These are phyloP conservation scores for Pelodiscus sinensis DNA, from an alignment of 2,113 vertebrate species.

Conservation along the genomic window DNA sequence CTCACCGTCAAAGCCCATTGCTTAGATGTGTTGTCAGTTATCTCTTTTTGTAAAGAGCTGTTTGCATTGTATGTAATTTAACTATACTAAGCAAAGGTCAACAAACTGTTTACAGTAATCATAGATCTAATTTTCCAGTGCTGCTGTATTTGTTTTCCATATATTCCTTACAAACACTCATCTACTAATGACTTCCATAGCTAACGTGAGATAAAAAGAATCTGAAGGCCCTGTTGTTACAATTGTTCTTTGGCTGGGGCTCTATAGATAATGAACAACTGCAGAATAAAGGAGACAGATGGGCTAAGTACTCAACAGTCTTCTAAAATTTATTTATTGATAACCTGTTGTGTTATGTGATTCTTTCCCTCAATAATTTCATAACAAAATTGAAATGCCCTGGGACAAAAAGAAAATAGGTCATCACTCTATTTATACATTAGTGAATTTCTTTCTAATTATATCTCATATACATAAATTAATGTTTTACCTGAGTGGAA, in stretches of 20 bases:
- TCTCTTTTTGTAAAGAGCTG: fast-evolving
- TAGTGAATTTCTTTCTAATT: too few relatives aligned
- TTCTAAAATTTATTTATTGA: neutral
- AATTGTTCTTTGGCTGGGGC: neutral
- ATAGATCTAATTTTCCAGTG: fast-evolving
- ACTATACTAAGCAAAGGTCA: neutral
- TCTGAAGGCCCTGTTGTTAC: neutral
- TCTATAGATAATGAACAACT: neutral
- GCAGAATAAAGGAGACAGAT: neutral
- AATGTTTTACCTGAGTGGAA: neutral
- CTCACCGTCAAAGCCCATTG: fast-evolving
- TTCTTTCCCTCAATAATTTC: neutral
- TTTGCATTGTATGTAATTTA: neutral
- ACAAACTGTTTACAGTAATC: neutral
- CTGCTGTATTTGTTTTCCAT: neutral
- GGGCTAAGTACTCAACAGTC: neutral
- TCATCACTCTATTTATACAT: neutral
- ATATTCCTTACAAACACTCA: neutral
- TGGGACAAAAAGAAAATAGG: fast-evolving
- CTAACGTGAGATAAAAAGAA: neutral
- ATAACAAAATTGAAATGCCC: neutral
- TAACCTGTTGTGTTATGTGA: neutral
- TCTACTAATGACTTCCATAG: neutral
- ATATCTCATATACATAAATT: too few relatives aligned
- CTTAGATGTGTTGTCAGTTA: fast-evolving